Conservation (phyloP, 1,140 invertebrate species). For the Galendromus occidentalis region DNA sequence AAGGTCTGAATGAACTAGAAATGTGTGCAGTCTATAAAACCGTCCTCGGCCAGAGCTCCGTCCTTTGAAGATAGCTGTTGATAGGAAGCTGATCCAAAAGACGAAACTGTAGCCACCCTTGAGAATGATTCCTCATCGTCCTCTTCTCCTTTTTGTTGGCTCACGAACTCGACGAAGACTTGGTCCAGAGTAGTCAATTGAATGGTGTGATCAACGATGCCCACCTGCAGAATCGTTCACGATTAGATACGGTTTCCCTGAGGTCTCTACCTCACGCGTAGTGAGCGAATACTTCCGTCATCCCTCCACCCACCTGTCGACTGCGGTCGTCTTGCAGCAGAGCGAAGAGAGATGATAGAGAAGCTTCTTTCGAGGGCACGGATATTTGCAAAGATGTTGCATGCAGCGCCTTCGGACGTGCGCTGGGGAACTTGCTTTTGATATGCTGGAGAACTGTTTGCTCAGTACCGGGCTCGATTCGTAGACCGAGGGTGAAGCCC, state of each 20-base stretch:
- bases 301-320: not conserved
- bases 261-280: too few species aligned
- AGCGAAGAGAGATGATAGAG: not conserved
- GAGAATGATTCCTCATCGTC: conserved; percentile 2
- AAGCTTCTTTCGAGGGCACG: not conserved
- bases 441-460: not conserved
- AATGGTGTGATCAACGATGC: not conserved
- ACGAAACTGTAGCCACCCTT: not conserved
- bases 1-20: not conserved
- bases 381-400: conserved; percentile 4
- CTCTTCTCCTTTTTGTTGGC: not conserved
- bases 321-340: not conserved
- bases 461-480: not conserved
- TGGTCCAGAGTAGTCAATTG: not conserved
- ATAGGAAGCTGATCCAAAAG: conserved; percentile 9
- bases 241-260: too few species aligned
- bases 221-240: not conserved
- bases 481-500: not conserved
- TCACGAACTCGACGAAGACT: conserved; percentile 2
- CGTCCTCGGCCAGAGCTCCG: not conserved
- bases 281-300: too few species aligned
- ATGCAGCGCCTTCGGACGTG: not conserved
- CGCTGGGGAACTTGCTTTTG: not conserved
- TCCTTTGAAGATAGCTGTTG: conserved; percentile 6
- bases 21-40: not conserved